Percentiles rank a stretch among this genome's conserved stretches.
Evolutionary conservation across 1,140 invertebrate genomes (phyloP).

Genomic region (Calliopsis andreniformis): DNA sequence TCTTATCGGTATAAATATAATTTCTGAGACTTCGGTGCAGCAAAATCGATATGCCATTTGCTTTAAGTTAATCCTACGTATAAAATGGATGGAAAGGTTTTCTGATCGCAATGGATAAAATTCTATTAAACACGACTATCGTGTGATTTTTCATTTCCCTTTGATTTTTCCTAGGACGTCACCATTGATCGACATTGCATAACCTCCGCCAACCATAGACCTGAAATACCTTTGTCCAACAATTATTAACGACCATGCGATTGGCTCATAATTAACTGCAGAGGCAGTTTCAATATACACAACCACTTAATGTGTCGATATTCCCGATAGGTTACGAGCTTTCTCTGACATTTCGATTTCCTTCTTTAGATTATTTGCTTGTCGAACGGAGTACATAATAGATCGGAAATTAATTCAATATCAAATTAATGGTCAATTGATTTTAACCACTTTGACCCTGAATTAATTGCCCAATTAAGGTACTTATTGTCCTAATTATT

Average conservation of each 20-base stretch:
- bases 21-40: not conserved
- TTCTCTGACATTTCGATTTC: not conserved
- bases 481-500: no score
- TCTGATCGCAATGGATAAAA: no score
- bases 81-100: no score
- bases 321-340: not conserved
- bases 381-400: not conserved
- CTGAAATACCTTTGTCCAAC: not conserved
- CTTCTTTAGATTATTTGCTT: not conserved
- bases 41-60: not conserved
- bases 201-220: not conserved
- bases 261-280: conserved; percentile 18
- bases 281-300: not conserved
- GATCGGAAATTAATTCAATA: not conserved
- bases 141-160: not conserved
- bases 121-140: no score
- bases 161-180: not conserved
- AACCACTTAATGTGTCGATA: not conserved
- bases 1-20: not conserved
- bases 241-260: not conserved
- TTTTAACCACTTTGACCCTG: no score
- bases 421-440: conserved; percentile 1
- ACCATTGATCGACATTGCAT: no score
- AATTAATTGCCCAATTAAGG: not conserved
- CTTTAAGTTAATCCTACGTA: not conserved